A percentile compares a stretch with the other conserved stretches of the same genome.
These are phyloP conservation scores for Protonibea diacanthus DNA, from an alignment of 2,797 vertebrate species.

Conservation along the genomic window DNA sequence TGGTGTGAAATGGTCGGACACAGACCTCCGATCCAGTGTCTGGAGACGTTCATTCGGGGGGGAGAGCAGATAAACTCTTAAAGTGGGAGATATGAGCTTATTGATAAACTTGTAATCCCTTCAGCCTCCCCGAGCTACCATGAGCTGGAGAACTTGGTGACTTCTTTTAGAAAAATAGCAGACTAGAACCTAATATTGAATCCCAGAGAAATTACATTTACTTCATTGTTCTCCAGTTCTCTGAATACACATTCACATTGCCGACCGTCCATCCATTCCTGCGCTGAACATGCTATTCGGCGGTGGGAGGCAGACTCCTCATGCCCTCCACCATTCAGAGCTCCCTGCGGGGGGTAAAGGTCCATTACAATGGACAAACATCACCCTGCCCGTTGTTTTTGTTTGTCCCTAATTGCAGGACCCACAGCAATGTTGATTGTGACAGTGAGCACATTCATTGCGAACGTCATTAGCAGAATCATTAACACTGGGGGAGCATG, in stretches of 20 bases:
- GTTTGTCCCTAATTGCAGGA: slow-evolving; percentile 64
- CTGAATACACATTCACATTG: slow-evolving; percentile 31
- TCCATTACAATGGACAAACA: slow-evolving; percentile 75
- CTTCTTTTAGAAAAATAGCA: background rate
- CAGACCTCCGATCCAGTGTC: too few species aligned
- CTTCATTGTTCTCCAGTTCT: background rate
- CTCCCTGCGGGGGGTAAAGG: slow-evolving; percentile 65
- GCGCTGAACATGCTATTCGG: slow-evolving; percentile 15
- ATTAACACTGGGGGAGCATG: slow-evolving; percentile 66
- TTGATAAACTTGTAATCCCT: background rate
- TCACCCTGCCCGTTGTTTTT: slow-evolving; percentile 69
- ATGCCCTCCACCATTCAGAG: slow-evolving; percentile 58
- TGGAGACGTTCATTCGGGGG: too few species aligned
- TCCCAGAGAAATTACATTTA: slow-evolving; percentile 8
- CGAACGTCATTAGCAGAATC: slow-evolving; percentile 73
- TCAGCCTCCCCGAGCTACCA: background rate
- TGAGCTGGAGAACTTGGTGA: background rate
- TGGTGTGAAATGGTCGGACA: background rate
- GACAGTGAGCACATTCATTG: slow-evolving; percentile 66
- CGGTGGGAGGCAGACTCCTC: slow-evolving; percentile 42
- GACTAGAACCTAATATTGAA: background rate
- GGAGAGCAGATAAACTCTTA: too few species aligned
- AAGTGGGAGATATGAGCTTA: too few species aligned
- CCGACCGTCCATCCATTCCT: slow-evolving; percentile 20
- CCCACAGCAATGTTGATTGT: slow-evolving; percentile 71